Conservation (phyloP, 2,888 invertebrate genomes). For the Neuroscelio doddi region DNA sequence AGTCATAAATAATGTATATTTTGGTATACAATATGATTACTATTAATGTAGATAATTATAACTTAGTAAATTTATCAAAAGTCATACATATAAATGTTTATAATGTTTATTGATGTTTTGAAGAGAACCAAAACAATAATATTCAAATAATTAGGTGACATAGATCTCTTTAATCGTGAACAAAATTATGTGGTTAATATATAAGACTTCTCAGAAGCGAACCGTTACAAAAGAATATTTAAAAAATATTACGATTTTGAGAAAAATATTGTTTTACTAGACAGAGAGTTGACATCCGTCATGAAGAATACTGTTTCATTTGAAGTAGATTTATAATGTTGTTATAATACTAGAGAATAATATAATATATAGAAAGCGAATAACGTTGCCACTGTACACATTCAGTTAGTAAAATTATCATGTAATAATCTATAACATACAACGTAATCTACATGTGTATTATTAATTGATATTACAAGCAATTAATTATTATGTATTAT, state of each 20-base stretch:
- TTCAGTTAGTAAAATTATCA: constrained; percentile 71
- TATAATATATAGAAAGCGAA: constrained; percentile 55
- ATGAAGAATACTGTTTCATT: constrained; percentile 41
- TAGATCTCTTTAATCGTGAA: too few relatives aligned
- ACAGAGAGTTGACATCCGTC: constrained; percentile 36
- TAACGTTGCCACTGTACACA: constrained; percentile 71
- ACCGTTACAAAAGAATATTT: too few relatives aligned
- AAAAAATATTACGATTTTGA: constrained; percentile 40
- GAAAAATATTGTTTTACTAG: constrained; percentile 34
- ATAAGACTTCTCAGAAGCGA: too few relatives aligned
- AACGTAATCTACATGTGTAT: constrained; percentile 57
- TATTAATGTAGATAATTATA: too few relatives aligned
- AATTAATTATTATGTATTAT: constrained; percentile 68
- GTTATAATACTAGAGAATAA: constrained; percentile 51
- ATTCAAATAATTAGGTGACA: too few relatives aligned
- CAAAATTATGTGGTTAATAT: too few relatives aligned
- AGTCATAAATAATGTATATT: too few relatives aligned
- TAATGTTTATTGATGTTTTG: too few relatives aligned
- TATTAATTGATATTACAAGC: constrained; percentile 70
- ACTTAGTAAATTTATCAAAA: too few relatives aligned
- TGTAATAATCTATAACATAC: constrained; percentile 60
- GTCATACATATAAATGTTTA: too few relatives aligned
- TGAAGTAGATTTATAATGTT: constrained; percentile 46
- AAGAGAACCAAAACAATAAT: too few relatives aligned
- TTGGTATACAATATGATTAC: too few relatives aligned